A percentile compares a stretch with the other conserved stretches of the same genome.
phyloP scores from a whole-genome alignment of 2,888 invertebrate genomes.

The Drosophila cyrtoloma region DNA sequence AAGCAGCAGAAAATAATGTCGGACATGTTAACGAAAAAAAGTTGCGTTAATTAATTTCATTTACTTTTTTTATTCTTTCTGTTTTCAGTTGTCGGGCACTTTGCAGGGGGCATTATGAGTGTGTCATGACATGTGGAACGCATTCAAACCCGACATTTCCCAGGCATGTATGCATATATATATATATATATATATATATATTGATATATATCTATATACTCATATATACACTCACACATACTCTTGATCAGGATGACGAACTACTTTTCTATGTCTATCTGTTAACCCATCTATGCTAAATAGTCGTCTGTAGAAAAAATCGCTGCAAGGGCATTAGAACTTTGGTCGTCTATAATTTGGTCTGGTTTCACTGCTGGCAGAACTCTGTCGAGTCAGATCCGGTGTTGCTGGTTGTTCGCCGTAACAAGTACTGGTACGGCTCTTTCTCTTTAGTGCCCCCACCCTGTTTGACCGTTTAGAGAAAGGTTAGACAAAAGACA shows the following conservation, averaged over 20 bases:
- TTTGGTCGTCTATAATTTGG: background rate
- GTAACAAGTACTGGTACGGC: slow-evolving; percentile 14
- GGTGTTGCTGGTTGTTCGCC: slow-evolving; percentile 4
- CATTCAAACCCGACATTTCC: slow-evolving; percentile 1
- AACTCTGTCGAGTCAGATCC: slow-evolving; percentile 37
- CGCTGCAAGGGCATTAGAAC: slow-evolving; percentile 4
- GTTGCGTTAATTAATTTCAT: slow-evolving; percentile 73
- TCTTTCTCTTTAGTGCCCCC: background rate
- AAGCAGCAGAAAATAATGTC: slow-evolving; percentile 28
- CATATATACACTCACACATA: background rate
- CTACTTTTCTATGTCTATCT: background rate
- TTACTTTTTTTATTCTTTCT: slow-evolving; percentile 44
- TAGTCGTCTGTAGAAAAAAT: background rate
- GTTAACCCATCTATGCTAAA: background rate
- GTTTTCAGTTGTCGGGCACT: slow-evolving; percentile 1
- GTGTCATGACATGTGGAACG: slow-evolving; percentile 23
- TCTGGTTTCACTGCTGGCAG: slow-evolving; percentile 12
- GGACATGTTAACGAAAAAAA: slow-evolving; percentile 25
- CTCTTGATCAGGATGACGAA: background rate
- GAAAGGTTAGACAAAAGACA: slow-evolving; percentile 39
- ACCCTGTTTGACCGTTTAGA: slow-evolving; percentile 21
- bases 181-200: background rate
- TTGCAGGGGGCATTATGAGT: slow-evolving; percentile 25
- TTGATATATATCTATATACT: background rate
- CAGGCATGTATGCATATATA: background rate